Evolutionary conservation across 2,113 vertebrate species (phyloP), one percentile per base, ranked within the genome.

Genomic region (Vulpes lagopus): DNA sequence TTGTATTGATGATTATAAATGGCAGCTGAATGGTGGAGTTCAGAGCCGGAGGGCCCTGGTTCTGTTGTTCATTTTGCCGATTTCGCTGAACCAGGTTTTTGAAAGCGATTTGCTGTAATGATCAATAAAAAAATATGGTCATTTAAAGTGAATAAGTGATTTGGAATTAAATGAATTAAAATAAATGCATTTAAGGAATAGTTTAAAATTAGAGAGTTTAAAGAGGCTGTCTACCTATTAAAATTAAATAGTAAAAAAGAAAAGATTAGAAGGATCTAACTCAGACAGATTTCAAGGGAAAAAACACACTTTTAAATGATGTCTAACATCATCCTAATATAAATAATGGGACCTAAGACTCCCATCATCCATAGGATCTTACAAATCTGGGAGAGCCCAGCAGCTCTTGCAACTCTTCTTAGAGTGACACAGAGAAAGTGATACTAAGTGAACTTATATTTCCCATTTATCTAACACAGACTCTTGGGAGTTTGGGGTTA

Each of bases 11-110:
- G 94, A 99, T 99, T 97, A 99, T 99, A 92, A 99, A 99, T 19
- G 99, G 99, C 92, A 99, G 98, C 96, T 99, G 99, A 91, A 99
- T 99, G 83, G 99, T 99, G 20, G 99, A 99, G 91, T 99, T 99
- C 73, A 98, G 79, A 51, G 99, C 99, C 27, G 99, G 99, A 67
- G 99, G 98, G 12, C 98, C 98, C 97, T 98, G 99, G 89, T 98
- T 99, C 88, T 98, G 98, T 60, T 99, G 99, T 94, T 99, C 99
- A 20, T 97, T 99, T 95, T 99, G 99, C 96, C 98, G 99, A 97
- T 99, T 99, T 98, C 99, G 99, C 98, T 99, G 99, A 59, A 99
- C 99, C 98, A 99, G 98, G 97, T 99, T 99, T 98, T 99, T 99
- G 97, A 99, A 99, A 64, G 99, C 99, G 43, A 99, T 99, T 99